Conservation (phyloP, 1,140 invertebrate species). For the Teleopsis dalmanni region DNA sequence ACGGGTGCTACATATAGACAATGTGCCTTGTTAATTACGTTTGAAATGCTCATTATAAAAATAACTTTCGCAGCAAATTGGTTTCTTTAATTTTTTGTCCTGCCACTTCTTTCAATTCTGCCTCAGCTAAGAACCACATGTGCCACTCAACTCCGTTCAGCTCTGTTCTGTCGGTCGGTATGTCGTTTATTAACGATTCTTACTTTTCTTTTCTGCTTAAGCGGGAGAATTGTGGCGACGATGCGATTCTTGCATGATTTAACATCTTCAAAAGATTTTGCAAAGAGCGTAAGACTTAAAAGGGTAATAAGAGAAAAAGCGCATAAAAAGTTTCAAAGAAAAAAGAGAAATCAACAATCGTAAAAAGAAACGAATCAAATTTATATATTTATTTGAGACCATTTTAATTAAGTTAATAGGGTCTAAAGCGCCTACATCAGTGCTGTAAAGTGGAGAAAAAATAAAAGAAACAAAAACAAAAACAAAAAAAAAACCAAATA, state of each 20-base stretch:
- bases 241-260: too few relatives aligned
- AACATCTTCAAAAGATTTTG: too few relatives aligned
- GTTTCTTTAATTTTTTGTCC: not conserved
- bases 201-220: too few relatives aligned
- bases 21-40: slow-evolving; percentile 11
- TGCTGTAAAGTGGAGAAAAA: not conserved
- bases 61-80: slow-evolving; percentile 11
- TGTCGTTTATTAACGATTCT: too few relatives aligned
- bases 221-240: too few relatives aligned
- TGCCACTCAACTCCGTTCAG: too few relatives aligned
- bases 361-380: not conserved
- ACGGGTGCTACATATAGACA: not conserved
- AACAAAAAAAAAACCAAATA: not conserved
- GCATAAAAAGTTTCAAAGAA: not conserved
- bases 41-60: slow-evolving; percentile 12
- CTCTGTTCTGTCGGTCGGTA: too few relatives aligned
- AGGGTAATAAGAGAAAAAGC: not conserved
- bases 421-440: not conserved
- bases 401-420: slow-evolving; percentile 11
- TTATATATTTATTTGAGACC: slow-evolving; percentile 2
- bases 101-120: not conserved
- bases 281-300: too few relatives aligned
- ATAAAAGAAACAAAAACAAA: not conserved
- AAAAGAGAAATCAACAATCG: not conserved
- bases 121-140: too few relatives aligned